Evolutionary conservation across 1,140 invertebrate genomes (phyloP).

Genomic region (Papilio xuthus): DNA sequence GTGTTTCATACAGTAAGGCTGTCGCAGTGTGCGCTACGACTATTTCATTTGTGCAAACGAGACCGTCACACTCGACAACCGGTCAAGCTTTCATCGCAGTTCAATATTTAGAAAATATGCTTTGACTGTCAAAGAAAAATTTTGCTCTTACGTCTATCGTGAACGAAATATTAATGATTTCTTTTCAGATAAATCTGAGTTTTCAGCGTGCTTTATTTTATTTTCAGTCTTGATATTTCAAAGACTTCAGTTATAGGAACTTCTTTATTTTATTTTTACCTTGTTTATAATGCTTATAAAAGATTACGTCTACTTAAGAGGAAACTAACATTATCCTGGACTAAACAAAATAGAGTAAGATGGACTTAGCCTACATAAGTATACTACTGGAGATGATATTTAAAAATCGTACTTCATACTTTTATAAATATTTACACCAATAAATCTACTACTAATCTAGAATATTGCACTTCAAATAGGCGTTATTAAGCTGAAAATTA

Average conservation of each 20-base stretch:
- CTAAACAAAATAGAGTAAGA: too few relatives aligned
- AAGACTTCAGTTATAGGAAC: not conserved
- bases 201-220: not conserved
- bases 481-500: slow-evolving; percentile 4
- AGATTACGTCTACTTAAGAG: not conserved
- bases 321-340: not conserved
- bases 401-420: too few relatives aligned
- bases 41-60: not conserved
- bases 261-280: not conserved
- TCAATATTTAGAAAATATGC: slow-evolving; percentile 1
- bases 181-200: not conserved
- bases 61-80: not conserved
- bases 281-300: not conserved
- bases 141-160: not conserved
- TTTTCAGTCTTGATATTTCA: not conserved
- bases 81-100: not conserved
- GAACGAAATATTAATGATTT: not conserved
- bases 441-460: not conserved
- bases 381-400: too few relatives aligned
- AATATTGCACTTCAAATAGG: not conserved
- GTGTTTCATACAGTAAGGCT: not conserved
- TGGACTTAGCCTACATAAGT: too few relatives aligned
- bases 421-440: too few relatives aligned
- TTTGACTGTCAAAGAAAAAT: slow-evolving; percentile 5
- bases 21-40: not conserved